Percentiles rank a stretch among this genome's conserved stretches.
Evolutionary conservation across 2,797 vertebrate species (phyloP).

Genomic region (Protonibea diacanthus): DNA sequence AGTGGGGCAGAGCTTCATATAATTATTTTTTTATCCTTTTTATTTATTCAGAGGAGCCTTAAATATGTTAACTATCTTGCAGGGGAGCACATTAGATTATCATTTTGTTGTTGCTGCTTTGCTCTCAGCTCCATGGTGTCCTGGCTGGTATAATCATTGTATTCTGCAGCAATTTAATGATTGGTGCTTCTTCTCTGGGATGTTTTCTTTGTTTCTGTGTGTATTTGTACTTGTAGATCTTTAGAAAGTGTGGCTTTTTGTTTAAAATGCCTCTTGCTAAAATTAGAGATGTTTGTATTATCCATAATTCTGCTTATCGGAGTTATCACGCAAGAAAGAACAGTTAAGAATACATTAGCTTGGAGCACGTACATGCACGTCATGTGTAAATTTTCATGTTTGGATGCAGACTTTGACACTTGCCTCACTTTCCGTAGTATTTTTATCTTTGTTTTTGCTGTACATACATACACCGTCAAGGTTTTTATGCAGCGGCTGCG

Average conservation of each 20-base stretch:
- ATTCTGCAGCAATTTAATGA: background rate
- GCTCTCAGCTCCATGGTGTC: background rate
- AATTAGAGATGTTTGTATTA: background rate
- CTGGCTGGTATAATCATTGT: background rate
- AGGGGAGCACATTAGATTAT: constrained; percentile 1
- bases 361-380: background rate
- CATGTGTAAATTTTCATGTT: constrained; percentile 17
- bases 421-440: constrained; percentile 27
- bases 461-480: constrained; percentile 13
- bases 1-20: constrained; percentile 2
- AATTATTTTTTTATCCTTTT: background rate
- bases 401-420: background rate
- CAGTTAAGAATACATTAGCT: background rate
- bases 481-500: constrained; percentile 17
- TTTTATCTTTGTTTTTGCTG: constrained; percentile 1
- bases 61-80: background rate
- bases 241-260: background rate
- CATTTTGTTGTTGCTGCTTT: constrained; percentile 7
- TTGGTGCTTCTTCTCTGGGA: background rate
- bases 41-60: background rate
- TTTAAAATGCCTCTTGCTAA: background rate
- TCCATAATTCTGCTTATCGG: background rate
- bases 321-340: constrained; percentile 1
- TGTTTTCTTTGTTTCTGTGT: background rate
- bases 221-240: background rate